Evolutionary conservation across 2,113 vertebrate genomes (phyloP).

Genomic region (Prunella himalayana): DNA sequence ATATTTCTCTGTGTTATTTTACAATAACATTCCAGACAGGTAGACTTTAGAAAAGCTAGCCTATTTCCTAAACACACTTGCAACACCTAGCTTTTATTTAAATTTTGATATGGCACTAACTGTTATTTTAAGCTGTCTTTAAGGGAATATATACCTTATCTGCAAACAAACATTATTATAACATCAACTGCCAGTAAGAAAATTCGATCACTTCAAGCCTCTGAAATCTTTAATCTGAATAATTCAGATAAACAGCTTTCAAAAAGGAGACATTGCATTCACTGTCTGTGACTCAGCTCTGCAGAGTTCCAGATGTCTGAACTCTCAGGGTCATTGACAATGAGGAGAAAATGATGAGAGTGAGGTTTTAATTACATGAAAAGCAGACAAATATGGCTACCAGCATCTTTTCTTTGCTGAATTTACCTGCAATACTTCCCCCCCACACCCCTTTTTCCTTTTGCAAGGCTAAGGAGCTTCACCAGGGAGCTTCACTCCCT

Average conservation of each 20-base stretch:
- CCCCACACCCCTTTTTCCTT: fast-evolving
- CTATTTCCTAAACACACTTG: background rate
- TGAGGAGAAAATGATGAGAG: background rate
- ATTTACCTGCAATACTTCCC: background rate
- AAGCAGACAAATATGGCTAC: background rate
- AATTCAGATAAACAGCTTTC: background rate
- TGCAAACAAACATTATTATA: background rate
- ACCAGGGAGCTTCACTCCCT: background rate
- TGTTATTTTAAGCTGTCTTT: background rate
- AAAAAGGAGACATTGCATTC: background rate
- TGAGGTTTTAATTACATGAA: background rate
- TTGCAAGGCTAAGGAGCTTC: background rate
- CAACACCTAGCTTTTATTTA: background rate
- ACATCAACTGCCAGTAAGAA: background rate
- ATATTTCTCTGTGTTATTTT: background rate
- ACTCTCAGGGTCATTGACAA: background rate
- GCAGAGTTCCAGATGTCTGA: background rate
- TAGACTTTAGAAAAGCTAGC: background rate
- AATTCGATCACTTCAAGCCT: background rate
- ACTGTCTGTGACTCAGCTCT: background rate
- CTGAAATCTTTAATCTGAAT: background rate
- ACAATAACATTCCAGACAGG: background rate
- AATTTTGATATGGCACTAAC: background rate
- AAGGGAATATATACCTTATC: background rate
- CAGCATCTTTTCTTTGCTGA: background rate